phyloP scores from a whole-genome alignment of 2,113 vertebrate genomes.

The human region GRCh38 chr14:96961001-96961500 shows the following conservation, averaged over 20 bases:
- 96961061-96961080: not conserved
- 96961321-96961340: fast-evolving
- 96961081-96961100: fast-evolving
- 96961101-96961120: fast-evolving
- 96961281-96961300: not conserved
- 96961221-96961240: not conserved
- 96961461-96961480: not conserved
- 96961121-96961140: fast-evolving
- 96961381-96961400: not conserved
- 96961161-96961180: fast-evolving
- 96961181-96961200: fast-evolving
- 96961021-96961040: fast-evolving
- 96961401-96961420: fast-evolving
- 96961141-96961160: not conserved
- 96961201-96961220: not conserved
- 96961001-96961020: not conserved
- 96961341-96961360: fast-evolving
- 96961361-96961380: not conserved
- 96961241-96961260: not conserved
- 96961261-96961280: fast-evolving
- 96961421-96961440: not conserved
- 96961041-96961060: fast-evolving
- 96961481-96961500: too few species aligned
- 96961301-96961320: not conserved
- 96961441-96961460: not conserved